These are phyloP conservation scores for Hemitrygon akajei DNA, from an alignment of 2,797 vertebrate genomes.

Conservation along the genomic window DNA sequence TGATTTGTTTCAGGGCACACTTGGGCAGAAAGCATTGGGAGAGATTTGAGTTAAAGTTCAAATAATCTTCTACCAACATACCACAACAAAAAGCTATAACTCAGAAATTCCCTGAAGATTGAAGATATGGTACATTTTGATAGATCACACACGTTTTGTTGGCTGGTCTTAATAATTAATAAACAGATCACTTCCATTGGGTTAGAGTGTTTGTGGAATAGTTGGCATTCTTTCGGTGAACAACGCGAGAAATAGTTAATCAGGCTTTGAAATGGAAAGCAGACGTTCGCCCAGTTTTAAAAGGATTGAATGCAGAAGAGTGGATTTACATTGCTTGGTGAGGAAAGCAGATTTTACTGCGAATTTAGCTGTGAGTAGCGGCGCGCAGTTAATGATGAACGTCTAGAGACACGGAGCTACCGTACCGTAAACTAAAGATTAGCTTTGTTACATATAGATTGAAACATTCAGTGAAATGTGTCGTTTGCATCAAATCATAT, in stretches of 20 bases:
- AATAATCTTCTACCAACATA: neutral
- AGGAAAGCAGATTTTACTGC: neutral
- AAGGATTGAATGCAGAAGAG: neutral
- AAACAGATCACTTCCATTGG: neutral
- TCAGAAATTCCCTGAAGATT: neutral
- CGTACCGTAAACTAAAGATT: no score
- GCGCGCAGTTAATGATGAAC: no score
- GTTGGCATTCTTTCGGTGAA: neutral
- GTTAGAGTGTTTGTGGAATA: neutral
- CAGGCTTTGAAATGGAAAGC: neutral
- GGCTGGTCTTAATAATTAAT: neutral
- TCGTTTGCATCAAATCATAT: no score
- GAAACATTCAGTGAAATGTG: no score
- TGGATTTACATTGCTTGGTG: neutral
- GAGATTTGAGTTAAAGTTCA: neutral
- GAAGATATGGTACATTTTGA: neutral
- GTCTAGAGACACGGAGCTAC: no score
- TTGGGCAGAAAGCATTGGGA: neutral
- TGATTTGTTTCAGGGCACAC: neutral
- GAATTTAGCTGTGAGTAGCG: neutral
- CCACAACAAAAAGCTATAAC: neutral
- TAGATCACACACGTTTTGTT: neutral
- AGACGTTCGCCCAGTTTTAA: neutral
- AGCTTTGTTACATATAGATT: no score
- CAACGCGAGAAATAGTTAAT: neutral